Evolutionary conservation across 2,797 vertebrate species (phyloP), one percentile per base, ranked within the genome.

Genomic region (Pterois miles): DNA sequence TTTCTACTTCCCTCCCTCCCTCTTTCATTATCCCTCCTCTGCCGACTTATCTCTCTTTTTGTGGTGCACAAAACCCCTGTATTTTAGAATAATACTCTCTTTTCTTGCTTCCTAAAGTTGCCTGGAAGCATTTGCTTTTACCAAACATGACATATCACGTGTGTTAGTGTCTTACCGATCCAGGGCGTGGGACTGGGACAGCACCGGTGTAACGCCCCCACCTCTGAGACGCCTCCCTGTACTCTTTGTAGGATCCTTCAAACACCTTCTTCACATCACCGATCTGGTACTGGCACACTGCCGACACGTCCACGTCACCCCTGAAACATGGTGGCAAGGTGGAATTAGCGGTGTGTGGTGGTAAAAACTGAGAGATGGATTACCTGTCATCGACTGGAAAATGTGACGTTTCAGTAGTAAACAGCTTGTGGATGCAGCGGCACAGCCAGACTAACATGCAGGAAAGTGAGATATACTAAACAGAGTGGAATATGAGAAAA

Each of bases 221-320:
- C 75, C 95, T 96, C 93, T 99, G 97, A 0, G 97, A 96, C 1
- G 96, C 89, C 84, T 98, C 97, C 1, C 94, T 93, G 89, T 97
- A 97, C 60, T 99, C 97, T 86, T 98, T 99, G 93, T 97, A 99
- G 62, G 96, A 95, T 1, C 98, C 97, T 46, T 98, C 96, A 0
- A 99, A 99, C 6, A 96, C 97, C 40, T 93, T 95, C 84, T 96
- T 97, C 90, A 99, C 96, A 16, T 97, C 96, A 27, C 88, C 80
- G 63, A 99, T 92, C 90, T 95, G 95, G 90, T 98, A 99, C 76
- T 96, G 96, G 77, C 98, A 99, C 65, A 99, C 92, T 0, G 97
- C 98, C 0, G 98, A 99, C 58, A 99, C 96, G 0, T 98, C 97
- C 87, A 98, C 95, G 0, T 98, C 97, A 0, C 97, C 97, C 98